Conservation (phyloP, 2,888 invertebrate species). For the Neoaliturus tenellus region DNA sequence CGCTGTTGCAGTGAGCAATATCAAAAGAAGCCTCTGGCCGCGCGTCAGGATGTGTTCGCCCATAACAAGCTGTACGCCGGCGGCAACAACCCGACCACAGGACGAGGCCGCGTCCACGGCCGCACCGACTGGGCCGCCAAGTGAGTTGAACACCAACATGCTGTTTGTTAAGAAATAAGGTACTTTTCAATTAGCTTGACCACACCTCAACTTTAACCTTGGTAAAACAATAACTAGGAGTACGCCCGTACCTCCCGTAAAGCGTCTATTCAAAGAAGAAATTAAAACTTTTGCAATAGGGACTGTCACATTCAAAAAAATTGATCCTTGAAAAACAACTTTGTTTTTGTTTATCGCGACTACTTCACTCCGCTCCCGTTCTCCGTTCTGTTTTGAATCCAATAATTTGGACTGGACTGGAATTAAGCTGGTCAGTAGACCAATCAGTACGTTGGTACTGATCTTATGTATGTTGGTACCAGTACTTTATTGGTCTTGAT, state of each 20-base stretch:
- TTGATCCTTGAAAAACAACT: too few relatives aligned
- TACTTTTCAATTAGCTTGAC: too few relatives aligned
- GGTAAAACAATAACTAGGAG: too few relatives aligned
- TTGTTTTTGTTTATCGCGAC: neutral
- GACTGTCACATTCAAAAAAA: too few relatives aligned
- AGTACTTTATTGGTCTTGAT: too few relatives aligned
- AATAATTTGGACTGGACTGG: too few relatives aligned
- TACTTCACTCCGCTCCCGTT: neutral
- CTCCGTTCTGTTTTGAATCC: too few relatives aligned
- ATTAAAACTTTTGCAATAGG: too few relatives aligned
- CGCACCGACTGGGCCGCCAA: slow-evolving; percentile 90
- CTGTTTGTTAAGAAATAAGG: neutral
- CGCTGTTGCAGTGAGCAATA: slow-evolving; percentile 64
- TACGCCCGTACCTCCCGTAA: too few relatives aligned
- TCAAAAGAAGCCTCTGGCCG: slow-evolving; percentile 65
- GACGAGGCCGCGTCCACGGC: slow-evolving; percentile 72
- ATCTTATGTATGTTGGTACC: neutral
- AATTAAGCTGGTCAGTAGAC: too few relatives aligned
- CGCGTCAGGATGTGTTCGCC: slow-evolving; percentile 64
- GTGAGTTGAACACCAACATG: slow-evolving; percentile 73
- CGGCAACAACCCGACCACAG: slow-evolving; percentile 58
- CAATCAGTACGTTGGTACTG: neutral
- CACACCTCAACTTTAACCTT: too few relatives aligned
- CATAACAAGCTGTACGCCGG: slow-evolving; percentile 62
- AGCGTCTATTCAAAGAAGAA: too few relatives aligned